Base-by-base conservation (phyloP, 2,888 invertebrate species). In the Cosmopolites sordidus region DNA sequence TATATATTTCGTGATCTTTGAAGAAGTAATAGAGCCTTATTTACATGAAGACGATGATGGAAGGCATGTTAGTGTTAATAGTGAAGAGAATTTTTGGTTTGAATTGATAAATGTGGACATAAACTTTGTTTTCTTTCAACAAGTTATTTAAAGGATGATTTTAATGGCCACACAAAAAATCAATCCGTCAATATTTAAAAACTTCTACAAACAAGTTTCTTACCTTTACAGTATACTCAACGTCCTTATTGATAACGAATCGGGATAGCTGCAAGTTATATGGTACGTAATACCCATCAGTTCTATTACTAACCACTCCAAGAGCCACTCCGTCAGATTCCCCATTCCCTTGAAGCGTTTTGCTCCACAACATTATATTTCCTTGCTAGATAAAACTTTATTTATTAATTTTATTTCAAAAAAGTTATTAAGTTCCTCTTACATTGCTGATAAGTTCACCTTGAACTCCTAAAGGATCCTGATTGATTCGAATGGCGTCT, bases 391-490 rank as follows among this genome's bases (percentile, higher is more conserved):
- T 5, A 27, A 27, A 27, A 6, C 5, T 9, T 6, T 6, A 27
- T 27, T 27, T 27, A 6, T 5, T 27, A 27, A 5, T 27, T 27
- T 27, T 27, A 6, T 27, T 27, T 6, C 9, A 9, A 6, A 27
- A 5, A 27, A 27, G 27, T 27, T 27, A 27, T 5, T 9, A 27
- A 6, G 27, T 5, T 6, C n/a, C n/a, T 3, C 79, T 72, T 46
- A 56, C 43, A 17, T 50, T 58, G 29, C 47, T 52, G 1, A 54
- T 22, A 15, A 56, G 38, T 40, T 67, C 68, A 2, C 83, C 84
- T 64, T 81, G 82, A 41, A 79, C 76, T 8, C 84, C 85, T 50
- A 83, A 62, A 5, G 71, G 68, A 70, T 85, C 85, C 69, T 86
- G 84, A 70, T 83, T 80, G 6, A 85, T 76, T 14, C 76, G 76